Conservation (phyloP, 2,797 vertebrate species). For the Melanotaenia boesemani region DNA sequence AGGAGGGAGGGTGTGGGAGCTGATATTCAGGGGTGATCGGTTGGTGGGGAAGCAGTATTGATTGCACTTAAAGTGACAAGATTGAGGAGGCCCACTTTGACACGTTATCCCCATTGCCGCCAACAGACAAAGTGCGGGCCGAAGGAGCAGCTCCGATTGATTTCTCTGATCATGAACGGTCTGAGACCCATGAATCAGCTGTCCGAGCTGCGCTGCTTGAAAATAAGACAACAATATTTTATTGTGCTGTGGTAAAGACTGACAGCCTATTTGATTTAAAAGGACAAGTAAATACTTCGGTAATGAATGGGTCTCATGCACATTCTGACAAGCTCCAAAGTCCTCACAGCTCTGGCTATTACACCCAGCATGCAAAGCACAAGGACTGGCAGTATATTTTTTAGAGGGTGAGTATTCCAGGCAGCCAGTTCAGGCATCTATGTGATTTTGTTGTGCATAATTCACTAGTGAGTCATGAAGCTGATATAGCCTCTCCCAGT, state of each 20-base stretch:
- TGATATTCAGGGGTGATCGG: slow-evolving; percentile 63
- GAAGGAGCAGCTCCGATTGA: slow-evolving; percentile 54
- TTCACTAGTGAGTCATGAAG: slow-evolving; percentile 60
- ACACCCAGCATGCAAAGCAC: slow-evolving; percentile 32
- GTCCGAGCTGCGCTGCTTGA: slow-evolving; percentile 17
- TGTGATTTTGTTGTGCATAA: slow-evolving; percentile 67
- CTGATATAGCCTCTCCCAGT: slow-evolving; percentile 60
- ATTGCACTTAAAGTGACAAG: slow-evolving; percentile 82
- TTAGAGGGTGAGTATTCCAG: slow-evolving; percentile 40
- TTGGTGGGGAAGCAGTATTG: slow-evolving; percentile 74
- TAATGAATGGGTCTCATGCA: slow-evolving; percentile 55
- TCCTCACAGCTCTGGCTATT: slow-evolving; percentile 48
- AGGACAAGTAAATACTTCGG: slow-evolving; percentile 55
- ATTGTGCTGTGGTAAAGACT: slow-evolving; percentile 29
- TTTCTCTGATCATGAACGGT: slow-evolving; percentile 59
- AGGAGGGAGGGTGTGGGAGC: slow-evolving; percentile 19
- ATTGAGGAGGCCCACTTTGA: slow-evolving; percentile 80
- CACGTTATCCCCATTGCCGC: slow-evolving; percentile 74
- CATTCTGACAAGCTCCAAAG: slow-evolving; percentile 48
- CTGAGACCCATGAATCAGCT: slow-evolving; percentile 58
- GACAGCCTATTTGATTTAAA: slow-evolving; percentile 60
- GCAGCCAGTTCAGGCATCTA: slow-evolving; percentile 34
- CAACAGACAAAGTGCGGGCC: slow-evolving; percentile 58
- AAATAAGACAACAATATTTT: slow-evolving; percentile 64
- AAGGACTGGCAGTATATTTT: slow-evolving; percentile 39